A percentile compares a stretch with the other conserved stretches of the same genome.
phyloP scores from a whole-genome alignment of 2,797 vertebrate genomes.

The Anabas testudineus region DNA sequence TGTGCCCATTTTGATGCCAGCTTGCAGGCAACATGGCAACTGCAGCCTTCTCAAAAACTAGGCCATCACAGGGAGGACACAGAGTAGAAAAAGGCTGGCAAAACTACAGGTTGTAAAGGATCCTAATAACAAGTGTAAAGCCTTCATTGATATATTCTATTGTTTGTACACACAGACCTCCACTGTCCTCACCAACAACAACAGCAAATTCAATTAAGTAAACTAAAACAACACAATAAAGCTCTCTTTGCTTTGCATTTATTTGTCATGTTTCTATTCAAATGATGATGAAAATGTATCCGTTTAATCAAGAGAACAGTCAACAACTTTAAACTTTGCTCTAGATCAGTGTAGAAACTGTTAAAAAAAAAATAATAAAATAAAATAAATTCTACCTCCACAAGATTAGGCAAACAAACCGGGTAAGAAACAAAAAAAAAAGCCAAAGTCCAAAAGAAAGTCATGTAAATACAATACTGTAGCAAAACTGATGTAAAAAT shows the following conservation, averaged over 20 bases:
- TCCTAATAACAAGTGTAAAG: background rate
- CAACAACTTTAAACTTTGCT: no score
- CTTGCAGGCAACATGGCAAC: constrained; percentile 25
- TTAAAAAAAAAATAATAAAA: no score
- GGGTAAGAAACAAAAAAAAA: no score
- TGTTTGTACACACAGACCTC: background rate
- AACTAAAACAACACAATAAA: background rate
- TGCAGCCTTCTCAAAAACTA: constrained; percentile 27
- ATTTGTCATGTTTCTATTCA: background rate
- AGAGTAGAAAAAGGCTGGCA: background rate
- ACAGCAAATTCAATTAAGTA: background rate
- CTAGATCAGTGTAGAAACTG: no score
- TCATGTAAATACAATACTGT: no score
- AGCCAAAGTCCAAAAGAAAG: no score
- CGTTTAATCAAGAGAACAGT: no score
- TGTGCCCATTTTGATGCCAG: constrained; percentile 35
- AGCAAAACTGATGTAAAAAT: no score
- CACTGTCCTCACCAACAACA: background rate
- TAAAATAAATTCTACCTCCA: no score
- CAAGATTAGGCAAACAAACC: no score
- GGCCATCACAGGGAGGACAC: constrained; percentile 19
- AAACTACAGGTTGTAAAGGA: background rate
- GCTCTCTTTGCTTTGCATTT: background rate
- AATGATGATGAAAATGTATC: background rate
- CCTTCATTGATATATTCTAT: background rate